Conservation (phyloP, 2,888 invertebrate species). For the Cerceris rybyensis region DNA sequence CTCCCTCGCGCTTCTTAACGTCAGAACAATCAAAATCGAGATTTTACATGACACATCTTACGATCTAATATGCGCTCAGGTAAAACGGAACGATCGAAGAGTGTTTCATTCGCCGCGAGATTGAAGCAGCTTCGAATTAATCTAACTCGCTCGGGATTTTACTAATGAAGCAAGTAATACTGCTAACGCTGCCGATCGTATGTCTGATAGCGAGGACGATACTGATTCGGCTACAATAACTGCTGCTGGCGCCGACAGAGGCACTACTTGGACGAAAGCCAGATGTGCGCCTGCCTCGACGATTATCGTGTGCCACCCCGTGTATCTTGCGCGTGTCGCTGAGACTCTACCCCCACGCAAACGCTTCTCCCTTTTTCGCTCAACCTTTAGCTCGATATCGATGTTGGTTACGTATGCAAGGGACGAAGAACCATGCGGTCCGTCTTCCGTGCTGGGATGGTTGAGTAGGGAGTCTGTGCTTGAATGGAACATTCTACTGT, state of each 20-base stretch:
- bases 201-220: conserved; percentile 59
- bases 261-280: conserved; percentile 79
- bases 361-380: conserved; percentile 28
- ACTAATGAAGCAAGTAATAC: conserved; percentile 30
- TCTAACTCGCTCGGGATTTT: background rate
- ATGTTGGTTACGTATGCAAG: conserved; percentile 42
- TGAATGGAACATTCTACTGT: too few relatives aligned
- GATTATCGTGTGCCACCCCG: conserved; percentile 54
- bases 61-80: too few relatives aligned
- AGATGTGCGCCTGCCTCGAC: conserved; percentile 78
- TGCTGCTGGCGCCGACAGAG: conserved; percentile 73
- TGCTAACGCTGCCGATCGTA: conserved; percentile 55
- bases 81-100: too few relatives aligned
- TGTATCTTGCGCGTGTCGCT: conserved; percentile 52
- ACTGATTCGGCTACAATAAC: conserved; percentile 73
- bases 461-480: background rate
- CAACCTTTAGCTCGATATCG: conserved; percentile 46
- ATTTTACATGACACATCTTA: too few relatives aligned
- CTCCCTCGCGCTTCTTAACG: too few relatives aligned
- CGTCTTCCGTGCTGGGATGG: background rate
- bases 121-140: background rate
- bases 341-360: conserved; percentile 41
- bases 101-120: background rate
- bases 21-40: too few relatives aligned
- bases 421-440: background rate